Percentiles rank a stretch among this genome's conserved stretches.
Evolutionary conservation across 1,140 invertebrate species (phyloP).

Genomic region (Mylabris phalerata): DNA sequence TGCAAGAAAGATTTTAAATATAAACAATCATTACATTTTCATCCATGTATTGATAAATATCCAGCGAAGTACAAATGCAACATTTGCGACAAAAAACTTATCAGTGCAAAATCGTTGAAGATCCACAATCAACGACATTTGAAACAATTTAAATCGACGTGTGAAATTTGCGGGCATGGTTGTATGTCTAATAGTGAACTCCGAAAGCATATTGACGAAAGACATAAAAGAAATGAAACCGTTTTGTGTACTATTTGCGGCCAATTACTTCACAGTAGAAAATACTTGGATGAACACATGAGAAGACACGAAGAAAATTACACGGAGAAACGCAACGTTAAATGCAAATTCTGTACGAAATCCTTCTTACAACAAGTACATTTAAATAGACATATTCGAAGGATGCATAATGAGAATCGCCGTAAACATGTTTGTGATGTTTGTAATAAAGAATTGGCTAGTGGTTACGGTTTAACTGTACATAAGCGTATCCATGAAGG

Average conservation of each 20-base stretch:
- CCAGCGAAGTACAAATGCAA: no score
- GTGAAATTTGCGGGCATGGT: no score
- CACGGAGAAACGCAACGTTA: neutral
- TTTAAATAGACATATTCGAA: neutral
- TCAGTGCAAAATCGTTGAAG: constrained; percentile 4
- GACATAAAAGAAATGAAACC: neutral
- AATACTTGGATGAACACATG: neutral
- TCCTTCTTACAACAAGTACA: neutral
- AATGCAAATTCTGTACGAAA: constrained; percentile 1
- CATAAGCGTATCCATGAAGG: neutral
- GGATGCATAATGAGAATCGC: no score
- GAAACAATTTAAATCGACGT: no score
- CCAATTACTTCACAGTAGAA: neutral
- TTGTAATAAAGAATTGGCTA: neutral
- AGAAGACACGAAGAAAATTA: neutral
- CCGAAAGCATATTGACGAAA: neutral
- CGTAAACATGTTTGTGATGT: neutral
- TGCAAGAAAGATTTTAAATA: no score
- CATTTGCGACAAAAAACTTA: neutral
- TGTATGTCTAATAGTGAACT: neutral
- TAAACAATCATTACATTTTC: neutral
- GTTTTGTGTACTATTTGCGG: constrained; percentile 1
- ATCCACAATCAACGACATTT: no score
- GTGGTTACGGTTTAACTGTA: neutral
- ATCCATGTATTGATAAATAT: no score